Conservation (phyloP, 2,888 invertebrate species). For the Leptogaster cylindrica region DNA sequence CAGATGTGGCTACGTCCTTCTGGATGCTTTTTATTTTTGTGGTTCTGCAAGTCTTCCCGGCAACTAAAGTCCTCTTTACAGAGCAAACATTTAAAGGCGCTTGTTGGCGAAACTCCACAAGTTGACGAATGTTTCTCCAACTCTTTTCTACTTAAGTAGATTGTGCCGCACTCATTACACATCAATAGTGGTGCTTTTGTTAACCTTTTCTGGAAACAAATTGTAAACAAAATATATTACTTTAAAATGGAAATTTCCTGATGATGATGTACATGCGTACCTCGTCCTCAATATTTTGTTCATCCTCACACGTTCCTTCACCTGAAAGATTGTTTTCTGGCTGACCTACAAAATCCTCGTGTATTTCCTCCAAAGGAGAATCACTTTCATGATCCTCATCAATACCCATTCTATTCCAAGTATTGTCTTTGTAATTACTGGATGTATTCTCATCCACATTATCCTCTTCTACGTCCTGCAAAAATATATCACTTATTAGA, state of each 20-base stretch:
- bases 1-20: slow-evolving; percentile 15
- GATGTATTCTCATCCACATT: not conserved
- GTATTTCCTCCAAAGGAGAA: not conserved
- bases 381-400: not conserved
- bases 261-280: too few relatives aligned
- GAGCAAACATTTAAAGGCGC: not conserved
- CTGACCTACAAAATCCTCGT: not conserved
- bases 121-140: not conserved
- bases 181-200: not conserved
- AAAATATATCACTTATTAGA: not conserved
- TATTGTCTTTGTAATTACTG: not conserved
- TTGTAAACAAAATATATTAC: not conserved
- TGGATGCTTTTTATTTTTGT: slow-evolving; percentile 1
- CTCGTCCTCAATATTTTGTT: not conserved
- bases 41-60: not conserved
- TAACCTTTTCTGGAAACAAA: not conserved
- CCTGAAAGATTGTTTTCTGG: not conserved
- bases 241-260: not conserved
- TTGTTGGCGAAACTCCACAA: too few relatives aligned
- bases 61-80: not conserved
- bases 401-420: not conserved
- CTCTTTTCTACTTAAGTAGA: not conserved
- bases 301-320: not conserved
- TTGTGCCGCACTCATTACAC: not conserved
- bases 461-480: not conserved